A percentile compares a stretch with the other conserved stretches of the same genome.
Conservation (phyloP, 2,113 vertebrate genomes). For the Otis tarda region DNA sequence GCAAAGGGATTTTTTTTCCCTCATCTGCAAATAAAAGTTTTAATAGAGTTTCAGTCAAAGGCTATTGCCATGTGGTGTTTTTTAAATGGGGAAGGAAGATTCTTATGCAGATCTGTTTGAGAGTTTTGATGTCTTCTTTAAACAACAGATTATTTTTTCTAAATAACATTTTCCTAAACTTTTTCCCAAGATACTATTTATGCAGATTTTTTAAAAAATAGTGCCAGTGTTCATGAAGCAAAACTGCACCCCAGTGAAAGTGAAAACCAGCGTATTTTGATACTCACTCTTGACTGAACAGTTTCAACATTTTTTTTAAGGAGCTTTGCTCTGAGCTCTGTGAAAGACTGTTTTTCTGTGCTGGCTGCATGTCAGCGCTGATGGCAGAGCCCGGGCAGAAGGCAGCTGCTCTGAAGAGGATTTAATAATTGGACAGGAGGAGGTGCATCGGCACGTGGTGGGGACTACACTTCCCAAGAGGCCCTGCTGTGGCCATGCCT, state of each 20-base stretch:
- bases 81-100: not conserved
- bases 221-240: not conserved
- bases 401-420: not conserved
- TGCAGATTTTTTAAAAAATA: not conserved
- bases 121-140: not conserved
- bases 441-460: not conserved
- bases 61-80: not conserved
- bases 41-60: not conserved
- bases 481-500: conserved; percentile 22
- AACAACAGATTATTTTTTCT: not conserved
- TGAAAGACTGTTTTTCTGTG: not conserved
- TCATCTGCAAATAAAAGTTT: not conserved
- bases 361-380: not conserved
- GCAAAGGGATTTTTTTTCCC: not conserved
- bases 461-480: conserved; percentile 64
- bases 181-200: not conserved
- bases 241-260: not conserved
- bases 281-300: not conserved
- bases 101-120: not conserved
- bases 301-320: not conserved
- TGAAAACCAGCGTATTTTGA: not conserved
- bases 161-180: not conserved
- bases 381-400: not conserved
- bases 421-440: not conserved
- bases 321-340: not conserved